phyloP scores from a whole-genome alignment of 2,797 vertebrate species.

The Chromobotia macracanthus region DNA sequence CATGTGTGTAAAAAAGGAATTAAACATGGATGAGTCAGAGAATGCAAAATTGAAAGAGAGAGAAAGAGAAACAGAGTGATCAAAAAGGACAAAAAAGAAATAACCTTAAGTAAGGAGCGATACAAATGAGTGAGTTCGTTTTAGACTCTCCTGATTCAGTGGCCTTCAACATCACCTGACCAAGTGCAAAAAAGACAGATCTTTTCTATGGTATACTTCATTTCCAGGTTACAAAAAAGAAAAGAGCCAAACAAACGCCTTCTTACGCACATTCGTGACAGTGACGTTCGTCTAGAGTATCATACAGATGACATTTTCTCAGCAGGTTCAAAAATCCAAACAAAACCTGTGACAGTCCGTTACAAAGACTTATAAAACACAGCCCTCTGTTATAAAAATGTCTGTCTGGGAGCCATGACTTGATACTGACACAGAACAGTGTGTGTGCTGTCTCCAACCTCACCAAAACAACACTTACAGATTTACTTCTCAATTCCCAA shows the following conservation, averaged over 20 bases:
- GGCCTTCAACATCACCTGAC: conserved; percentile 40
- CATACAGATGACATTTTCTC: conserved; percentile 49
- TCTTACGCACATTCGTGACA: conserved; percentile 34
- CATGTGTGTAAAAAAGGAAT: conserved; percentile 39
- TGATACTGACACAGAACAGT: conserved; percentile 52
- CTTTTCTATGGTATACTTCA: conserved; percentile 48
- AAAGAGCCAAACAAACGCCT: conserved; percentile 19
- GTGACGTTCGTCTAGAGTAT: conserved; percentile 29
- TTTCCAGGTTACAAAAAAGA: conserved; percentile 35
- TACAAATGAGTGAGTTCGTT: conserved; percentile 32
- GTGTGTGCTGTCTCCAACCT: conserved; percentile 40
- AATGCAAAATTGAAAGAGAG: conserved; percentile 29
- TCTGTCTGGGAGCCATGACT: conserved; percentile 35
- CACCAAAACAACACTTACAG: conserved; percentile 60
- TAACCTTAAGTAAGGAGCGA: conserved; percentile 30
- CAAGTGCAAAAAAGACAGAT: conserved; percentile 38
- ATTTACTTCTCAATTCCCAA: conserved; percentile 66
- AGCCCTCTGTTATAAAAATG: conserved; percentile 34
- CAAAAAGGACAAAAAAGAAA: conserved; percentile 3
- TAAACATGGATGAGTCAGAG: conserved; percentile 31
- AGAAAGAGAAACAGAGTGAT: conserved; percentile 22
- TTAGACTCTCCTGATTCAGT: conserved; percentile 39
- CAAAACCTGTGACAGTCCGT: conserved; percentile 32
- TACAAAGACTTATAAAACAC: conserved; percentile 28
- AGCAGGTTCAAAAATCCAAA: conserved; percentile 45